A percentile compares a stretch with the other conserved stretches of the same genome.
phyloP scores from a whole-genome alignment of 1,140 invertebrate genomes.

The Physella acuta region DNA sequence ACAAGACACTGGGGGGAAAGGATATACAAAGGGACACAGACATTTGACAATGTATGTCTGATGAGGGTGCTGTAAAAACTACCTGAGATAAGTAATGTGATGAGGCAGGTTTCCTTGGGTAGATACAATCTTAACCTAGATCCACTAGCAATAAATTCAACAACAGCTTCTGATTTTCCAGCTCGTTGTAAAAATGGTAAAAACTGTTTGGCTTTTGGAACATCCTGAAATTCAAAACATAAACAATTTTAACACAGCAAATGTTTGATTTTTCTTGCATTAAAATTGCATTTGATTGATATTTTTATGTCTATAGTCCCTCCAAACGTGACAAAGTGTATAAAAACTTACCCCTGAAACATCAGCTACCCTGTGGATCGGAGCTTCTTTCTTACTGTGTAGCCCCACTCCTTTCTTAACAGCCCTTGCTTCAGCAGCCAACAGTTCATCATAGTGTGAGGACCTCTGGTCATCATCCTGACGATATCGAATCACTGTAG shows the following conservation, averaged over 20 bases:
- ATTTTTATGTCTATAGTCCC: no score
- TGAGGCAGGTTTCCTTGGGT: slow-evolving; percentile 90
- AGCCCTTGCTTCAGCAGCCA: slow-evolving; percentile 90
- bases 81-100: slow-evolving; percentile 87
- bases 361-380: slow-evolving; percentile 82
- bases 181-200: slow-evolving; percentile 86
- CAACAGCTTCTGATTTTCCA: slow-evolving; percentile 81
- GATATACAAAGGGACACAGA: no score
- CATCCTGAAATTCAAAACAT: slow-evolving; percentile 53
- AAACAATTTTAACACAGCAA: no score
- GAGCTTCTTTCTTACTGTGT: slow-evolving; percentile 64
- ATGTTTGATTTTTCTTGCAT: background rate
- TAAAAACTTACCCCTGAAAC: slow-evolving; percentile 75
- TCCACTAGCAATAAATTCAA: slow-evolving; percentile 94
- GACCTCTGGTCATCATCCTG: slow-evolving; percentile 91
- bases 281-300: no score
- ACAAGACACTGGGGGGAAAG: no score
- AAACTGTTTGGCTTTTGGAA: slow-evolving; percentile 84
- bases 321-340: no score
- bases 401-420: slow-evolving; percentile 69
- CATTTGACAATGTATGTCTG: background rate
- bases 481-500: slow-evolving; percentile 87
- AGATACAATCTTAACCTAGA: slow-evolving; percentile 89
- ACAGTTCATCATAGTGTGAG: slow-evolving; percentile 87
- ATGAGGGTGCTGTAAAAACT: slow-evolving; percentile 31